Evolutionary conservation across 2,113 vertebrate genomes (phyloP).

Genomic region (Cricetomys ansorgei): DNA sequence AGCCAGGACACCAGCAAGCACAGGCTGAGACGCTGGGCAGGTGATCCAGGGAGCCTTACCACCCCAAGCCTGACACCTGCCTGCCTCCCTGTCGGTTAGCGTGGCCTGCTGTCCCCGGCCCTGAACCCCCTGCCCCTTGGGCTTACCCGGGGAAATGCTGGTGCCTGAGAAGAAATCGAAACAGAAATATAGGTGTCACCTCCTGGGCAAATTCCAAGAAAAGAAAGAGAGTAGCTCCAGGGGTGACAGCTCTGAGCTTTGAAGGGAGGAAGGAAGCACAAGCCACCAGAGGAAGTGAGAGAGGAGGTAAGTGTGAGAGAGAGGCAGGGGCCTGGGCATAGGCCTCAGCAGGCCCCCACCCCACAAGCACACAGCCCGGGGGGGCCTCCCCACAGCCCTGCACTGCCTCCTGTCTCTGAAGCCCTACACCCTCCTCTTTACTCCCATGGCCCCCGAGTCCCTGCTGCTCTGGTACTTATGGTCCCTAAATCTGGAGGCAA

Average conservation of each 20-base stretch:
- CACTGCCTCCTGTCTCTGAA: background rate
- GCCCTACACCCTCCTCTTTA: rapidly evolving
- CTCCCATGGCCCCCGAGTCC: rapidly evolving
- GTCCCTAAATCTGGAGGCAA: background rate
- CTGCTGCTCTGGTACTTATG: rapidly evolving
- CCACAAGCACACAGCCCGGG: background rate
- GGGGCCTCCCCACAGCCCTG: rapidly evolving
- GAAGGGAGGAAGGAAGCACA: constrained; percentile 72
- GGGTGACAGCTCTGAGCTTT: constrained; percentile 24
- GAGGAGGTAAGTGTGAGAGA: constrained; percentile 3
- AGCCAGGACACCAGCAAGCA: background rate
- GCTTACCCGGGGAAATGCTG: constrained; percentile 6
- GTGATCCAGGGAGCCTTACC: background rate
- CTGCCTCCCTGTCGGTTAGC: background rate
- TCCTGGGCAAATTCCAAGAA: constrained; percentile 77
- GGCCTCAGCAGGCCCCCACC: background rate
- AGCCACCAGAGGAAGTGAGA: constrained; percentile 24
- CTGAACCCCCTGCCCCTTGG: background rate
- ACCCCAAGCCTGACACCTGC: background rate
- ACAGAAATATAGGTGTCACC: constrained; percentile 73
- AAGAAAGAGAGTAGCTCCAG: constrained; percentile 35
- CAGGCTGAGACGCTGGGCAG: background rate
- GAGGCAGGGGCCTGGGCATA: background rate
- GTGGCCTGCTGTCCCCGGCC: background rate
- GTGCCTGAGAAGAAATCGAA: constrained; percentile 73